Conservation (phyloP, 2,113 vertebrate species). For the Nibea albiflora region DNA sequence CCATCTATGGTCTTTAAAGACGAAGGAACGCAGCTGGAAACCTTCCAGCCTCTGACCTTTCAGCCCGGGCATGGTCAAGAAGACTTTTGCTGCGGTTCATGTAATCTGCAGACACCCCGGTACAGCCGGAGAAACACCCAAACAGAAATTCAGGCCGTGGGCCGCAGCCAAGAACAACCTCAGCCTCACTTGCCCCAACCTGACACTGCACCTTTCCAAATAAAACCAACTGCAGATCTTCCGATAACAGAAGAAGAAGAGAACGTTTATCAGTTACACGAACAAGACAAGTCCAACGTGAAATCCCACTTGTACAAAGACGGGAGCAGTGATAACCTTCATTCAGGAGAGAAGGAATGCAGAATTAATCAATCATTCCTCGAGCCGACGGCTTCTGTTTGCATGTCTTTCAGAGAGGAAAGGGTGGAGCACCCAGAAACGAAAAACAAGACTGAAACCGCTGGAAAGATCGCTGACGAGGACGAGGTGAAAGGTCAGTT, state of each 20-base stretch:
- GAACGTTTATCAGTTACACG: background rate
- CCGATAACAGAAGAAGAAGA: background rate
- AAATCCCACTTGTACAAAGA: background rate
- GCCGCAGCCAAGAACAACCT: background rate
- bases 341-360: background rate
- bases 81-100: background rate
- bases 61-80: background rate
- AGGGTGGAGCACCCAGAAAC: background rate
- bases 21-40: constrained; percentile 6
- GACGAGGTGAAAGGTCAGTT: background rate
- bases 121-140: background rate
- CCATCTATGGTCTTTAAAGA: constrained; percentile 8
- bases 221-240: background rate
- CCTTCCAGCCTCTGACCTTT: constrained; percentile 9
- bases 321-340: no score
- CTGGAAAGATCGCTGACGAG: background rate
- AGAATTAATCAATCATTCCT: constrained; percentile 1
- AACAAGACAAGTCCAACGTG: background rate
- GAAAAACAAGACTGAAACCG: background rate
- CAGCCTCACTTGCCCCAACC: no score
- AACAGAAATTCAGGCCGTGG: background rate
- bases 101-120: constrained; percentile 2
- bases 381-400: background rate
- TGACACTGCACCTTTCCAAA: background rate
- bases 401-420: background rate